These are phyloP conservation scores for Elgonia sp. DNA, from an alignment of 2,888 invertebrate species.

Conservation along the genomic window DNA sequence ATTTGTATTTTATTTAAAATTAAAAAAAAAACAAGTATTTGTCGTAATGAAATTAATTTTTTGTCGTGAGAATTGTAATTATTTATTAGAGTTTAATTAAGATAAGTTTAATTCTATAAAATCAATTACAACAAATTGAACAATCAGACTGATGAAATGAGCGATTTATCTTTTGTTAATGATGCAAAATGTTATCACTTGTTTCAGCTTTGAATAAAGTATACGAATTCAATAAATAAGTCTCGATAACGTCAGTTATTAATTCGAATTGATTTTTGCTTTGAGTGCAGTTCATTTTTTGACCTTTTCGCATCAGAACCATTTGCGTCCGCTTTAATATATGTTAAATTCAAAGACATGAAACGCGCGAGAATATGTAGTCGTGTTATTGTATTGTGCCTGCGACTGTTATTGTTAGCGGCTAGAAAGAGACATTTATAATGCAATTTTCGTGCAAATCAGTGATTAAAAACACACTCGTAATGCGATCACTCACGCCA, in stretches of 20 bases:
- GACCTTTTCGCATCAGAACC: background rate
- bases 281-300: background rate
- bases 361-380: background rate
- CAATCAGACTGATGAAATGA: background rate
- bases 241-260: background rate
- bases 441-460: constrained; percentile 31
- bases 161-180: background rate
- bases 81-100: too few relatives aligned
- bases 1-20: too few relatives aligned
- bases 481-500: constrained; percentile 6
- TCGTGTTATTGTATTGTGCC: constrained; percentile 15
- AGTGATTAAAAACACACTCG: constrained; percentile 27
- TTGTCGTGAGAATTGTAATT: too few relatives aligned
- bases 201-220: background rate
- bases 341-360: background rate
- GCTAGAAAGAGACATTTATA: constrained; percentile 25
- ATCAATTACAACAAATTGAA: too few relatives aligned
- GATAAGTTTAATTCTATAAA: too few relatives aligned
- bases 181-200: background rate
- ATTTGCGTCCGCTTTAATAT: background rate
- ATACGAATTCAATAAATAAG: background rate
- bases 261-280: background rate
- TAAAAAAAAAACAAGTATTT: too few relatives aligned
- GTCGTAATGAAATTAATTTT: too few relatives aligned
- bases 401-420: constrained; percentile 12